Conservation (phyloP, 1,140 invertebrate species). For the Meteorus sp. region DNA sequence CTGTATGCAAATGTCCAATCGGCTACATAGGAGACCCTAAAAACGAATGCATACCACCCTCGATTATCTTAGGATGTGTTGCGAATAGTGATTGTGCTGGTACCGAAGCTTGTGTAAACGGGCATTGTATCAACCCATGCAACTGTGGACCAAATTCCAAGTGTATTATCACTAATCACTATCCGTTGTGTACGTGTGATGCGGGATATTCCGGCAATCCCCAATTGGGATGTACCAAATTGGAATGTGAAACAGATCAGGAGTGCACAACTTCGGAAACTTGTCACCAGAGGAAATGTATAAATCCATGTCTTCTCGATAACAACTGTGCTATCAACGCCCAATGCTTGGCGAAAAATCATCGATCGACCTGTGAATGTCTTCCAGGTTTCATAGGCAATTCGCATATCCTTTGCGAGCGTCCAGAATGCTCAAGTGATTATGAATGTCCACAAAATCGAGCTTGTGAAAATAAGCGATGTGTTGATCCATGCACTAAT, state of each 20-base stretch:
- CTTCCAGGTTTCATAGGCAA: conserved; percentile 72
- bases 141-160: conserved; percentile 81
- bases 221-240: conserved; percentile 75
- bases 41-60: conserved; percentile 71
- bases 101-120: conserved; percentile 79
- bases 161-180: conserved; percentile 78
- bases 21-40: conserved; percentile 76
- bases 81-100: conserved; percentile 77
- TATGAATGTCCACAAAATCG: conserved; percentile 73
- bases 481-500: conserved; percentile 73
- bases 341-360: conserved; percentile 77
- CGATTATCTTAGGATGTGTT: conserved; percentile 69
- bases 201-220: conserved; percentile 81
- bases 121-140: conserved; percentile 78
- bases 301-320: conserved; percentile 76
- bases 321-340: conserved; percentile 81
- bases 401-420: conserved; percentile 75
- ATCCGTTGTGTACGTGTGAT: conserved; percentile 78
- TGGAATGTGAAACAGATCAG: conserved; percentile 78
- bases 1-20: conserved; percentile 78
- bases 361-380: conserved; percentile 77
- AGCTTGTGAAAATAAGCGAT: conserved; percentile 71
- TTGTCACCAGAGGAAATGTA: conserved; percentile 80
- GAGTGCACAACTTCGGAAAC: conserved; percentile 77
- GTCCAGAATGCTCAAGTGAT: conserved; percentile 78